phyloP scores from a whole-genome alignment of 2,797 vertebrate genomes.

The Rhabdomys pumilio region DNA sequence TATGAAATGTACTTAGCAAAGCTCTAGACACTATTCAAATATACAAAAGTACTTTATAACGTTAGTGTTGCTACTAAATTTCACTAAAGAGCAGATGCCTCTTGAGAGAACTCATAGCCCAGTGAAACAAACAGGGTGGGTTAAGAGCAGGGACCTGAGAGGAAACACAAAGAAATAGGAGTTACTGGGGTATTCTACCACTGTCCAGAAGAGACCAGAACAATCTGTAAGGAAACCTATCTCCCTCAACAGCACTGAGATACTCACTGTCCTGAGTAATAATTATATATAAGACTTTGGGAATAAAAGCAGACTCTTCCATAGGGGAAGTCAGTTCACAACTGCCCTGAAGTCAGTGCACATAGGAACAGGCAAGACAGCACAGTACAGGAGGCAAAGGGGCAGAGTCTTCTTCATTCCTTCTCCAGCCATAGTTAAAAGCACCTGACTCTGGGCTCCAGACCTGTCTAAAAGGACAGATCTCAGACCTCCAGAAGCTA shows the following conservation, averaged over 20 bases:
- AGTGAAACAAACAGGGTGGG: background rate
- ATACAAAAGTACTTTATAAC: slow-evolving; percentile 42
- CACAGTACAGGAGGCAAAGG: accelerated
- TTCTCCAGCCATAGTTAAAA: background rate
- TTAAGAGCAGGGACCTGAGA: background rate
- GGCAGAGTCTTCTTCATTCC: too few relatives aligned
- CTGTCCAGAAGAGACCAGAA: background rate
- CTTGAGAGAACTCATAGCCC: background rate
- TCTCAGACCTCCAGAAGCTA: background rate
- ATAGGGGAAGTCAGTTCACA: background rate
- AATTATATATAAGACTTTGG: background rate
- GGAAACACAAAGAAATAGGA: background rate
- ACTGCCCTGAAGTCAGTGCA: background rate
- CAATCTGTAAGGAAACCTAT: background rate
- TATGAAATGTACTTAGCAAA: background rate
- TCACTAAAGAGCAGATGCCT: background rate
- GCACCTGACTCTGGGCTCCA: background rate
- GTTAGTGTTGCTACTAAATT: background rate
- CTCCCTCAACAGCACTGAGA: background rate
- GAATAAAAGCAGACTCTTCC: background rate
- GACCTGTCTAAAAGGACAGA: background rate
- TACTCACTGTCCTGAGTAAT: background rate
- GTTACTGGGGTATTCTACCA: background rate
- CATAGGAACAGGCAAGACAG: background rate
- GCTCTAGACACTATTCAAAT: background rate